These are phyloP conservation scores for Rhaphigaster nebulosa DNA, from an alignment of 2,888 invertebrate species.

Conservation along the genomic window DNA sequence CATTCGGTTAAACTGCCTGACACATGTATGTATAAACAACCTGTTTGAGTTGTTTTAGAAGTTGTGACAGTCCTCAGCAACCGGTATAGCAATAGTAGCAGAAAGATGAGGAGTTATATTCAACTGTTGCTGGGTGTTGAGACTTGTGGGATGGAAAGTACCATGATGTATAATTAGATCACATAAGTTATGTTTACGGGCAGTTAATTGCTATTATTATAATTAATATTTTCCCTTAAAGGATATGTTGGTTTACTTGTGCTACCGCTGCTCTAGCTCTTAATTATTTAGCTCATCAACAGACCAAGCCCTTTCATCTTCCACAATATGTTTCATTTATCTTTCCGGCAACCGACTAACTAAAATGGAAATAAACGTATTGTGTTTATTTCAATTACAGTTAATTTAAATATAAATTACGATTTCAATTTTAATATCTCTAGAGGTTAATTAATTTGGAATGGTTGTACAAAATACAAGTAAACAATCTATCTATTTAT, in stretches of 20 bases:
- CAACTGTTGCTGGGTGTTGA: not conserved
- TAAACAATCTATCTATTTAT: too few relatives aligned
- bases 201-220: not conserved
- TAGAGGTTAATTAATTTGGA: too few relatives aligned
- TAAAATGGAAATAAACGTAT: not conserved
- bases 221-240: not conserved
- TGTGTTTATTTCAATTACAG: not conserved
- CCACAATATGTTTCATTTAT: not conserved
- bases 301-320: not conserved
- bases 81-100: not conserved
- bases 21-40: not conserved
- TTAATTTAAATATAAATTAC: too few relatives aligned
- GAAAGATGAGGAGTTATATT: slow-evolving; percentile 6
- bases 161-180: not conserved
- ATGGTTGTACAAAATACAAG: too few relatives aligned
- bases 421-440: too few relatives aligned
- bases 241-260: not conserved
- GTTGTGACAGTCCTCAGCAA: not conserved
- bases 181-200: not conserved
- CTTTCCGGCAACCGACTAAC: not conserved
- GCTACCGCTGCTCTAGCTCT: not conserved
- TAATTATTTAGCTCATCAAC: not conserved
- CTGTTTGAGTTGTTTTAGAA: not conserved
- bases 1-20: too few relatives aligned
- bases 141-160: not conserved